Evolutionary conservation across 2,888 invertebrate genomes (phyloP), one percentile per base, ranked within the genome.

Genomic region (Drosophila mulleri): DNA sequence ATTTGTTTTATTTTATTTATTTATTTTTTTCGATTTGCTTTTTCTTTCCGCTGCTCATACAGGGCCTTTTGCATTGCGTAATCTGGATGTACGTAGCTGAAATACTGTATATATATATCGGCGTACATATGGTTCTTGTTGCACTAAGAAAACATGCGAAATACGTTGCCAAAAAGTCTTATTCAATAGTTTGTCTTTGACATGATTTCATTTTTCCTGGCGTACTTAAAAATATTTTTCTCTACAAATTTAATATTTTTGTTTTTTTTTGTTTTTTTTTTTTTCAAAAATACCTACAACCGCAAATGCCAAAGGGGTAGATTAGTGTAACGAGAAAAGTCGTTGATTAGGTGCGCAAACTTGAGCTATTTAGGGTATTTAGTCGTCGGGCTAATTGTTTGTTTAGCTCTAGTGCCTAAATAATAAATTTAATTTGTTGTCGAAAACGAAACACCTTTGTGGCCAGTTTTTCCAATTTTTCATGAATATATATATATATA

Each of bases 111-210:
- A 35, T 47, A 42, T 37, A 57, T 39, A 47, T 39, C 6, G 23
- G 11, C 20, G 35, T 66, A 70, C 54, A 59, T 69, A 75, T 68
- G 60, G 68, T 18, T 56, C 45, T 39, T 45, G 70, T 78, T 66
- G 45, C 62, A 54, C 48, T 42, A 42, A 20, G 60, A 56, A 75
- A 75, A 78, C 67, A 81, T 66, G 78, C 69, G 14, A 79, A 79
- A 75, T 67, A 63, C 80, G 85, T 63, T 84, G 84, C 83, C 90
- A 89, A 85, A 85, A 89, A 88, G 69, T 86, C 78, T 78, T 86
- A 82, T 86, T 88, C 87, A 86, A 88, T 88, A 83, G 85, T 83
- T 72, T 88, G 76, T 86, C 88, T 86, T 88, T 89, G 85, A 86
- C 90, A 89, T 88, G 83, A 89, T 88, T 86, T 86, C 85, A 86